Conservation (phyloP, 2,797 vertebrate species). For the Dallia pectoralis region DNA sequence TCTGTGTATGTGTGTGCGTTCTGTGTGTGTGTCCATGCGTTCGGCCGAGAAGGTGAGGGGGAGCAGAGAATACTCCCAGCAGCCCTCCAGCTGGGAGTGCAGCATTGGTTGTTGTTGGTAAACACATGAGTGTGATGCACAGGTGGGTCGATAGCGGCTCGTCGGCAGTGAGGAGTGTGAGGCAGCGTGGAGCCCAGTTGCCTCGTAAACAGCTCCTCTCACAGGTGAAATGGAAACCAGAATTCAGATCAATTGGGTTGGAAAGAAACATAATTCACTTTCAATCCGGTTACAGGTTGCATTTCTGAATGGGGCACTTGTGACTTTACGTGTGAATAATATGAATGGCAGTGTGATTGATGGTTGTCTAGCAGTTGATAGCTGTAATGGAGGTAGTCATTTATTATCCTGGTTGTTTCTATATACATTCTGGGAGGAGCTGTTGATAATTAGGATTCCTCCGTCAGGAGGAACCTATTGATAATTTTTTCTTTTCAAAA, state of each 20-base stretch:
- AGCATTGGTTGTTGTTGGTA: slow-evolving; percentile 81
- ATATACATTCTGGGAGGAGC: not conserved
- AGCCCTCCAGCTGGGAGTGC: slow-evolving; percentile 61
- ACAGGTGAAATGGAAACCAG: not conserved
- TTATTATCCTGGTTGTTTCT: not conserved
- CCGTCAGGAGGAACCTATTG: no score
- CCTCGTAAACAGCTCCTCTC: not conserved
- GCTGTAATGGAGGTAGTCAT: no score
- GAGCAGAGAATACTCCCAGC: slow-evolving; percentile 62
- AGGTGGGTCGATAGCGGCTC: slow-evolving; percentile 68
- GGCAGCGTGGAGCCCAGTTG: not conserved
- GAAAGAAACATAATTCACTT: not conserved
- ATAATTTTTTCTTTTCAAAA: not conserved
- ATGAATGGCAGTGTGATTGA: not conserved
- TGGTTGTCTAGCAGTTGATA: no score
- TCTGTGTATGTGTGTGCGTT: slow-evolving; percentile 31
- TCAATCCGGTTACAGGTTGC: not conserved
- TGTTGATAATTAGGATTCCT: no score
- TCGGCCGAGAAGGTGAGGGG: slow-evolving; percentile 35
- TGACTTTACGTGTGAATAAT: slow-evolving; percentile 18
- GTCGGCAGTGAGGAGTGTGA: not conserved
- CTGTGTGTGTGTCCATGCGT: no score
- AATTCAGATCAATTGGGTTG: not conserved
- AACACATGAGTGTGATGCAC: slow-evolving; percentile 78
- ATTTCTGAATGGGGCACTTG: not conserved